Evolutionary conservation across 2,888 invertebrate species (phyloP).

Genomic region (Oscheius onirici): DNA sequence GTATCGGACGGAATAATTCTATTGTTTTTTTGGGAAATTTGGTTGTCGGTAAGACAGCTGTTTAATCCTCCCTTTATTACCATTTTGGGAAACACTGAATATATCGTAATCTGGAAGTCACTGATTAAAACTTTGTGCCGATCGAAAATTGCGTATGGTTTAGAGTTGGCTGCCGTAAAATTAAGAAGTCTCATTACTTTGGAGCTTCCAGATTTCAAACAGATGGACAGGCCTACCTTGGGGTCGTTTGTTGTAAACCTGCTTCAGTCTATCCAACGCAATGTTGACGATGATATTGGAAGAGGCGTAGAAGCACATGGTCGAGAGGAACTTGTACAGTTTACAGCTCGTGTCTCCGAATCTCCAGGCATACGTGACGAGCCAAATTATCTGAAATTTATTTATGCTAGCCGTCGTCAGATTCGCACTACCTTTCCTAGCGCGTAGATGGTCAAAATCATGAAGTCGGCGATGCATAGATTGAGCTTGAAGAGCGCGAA

Average conservation of each 20-base stretch:
- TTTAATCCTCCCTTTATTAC: too few species aligned
- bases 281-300: conserved; percentile 66
- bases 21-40: too few species aligned
- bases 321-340: conserved; percentile 60
- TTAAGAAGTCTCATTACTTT: not conserved
- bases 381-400: conserved; percentile 57
- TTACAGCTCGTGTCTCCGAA: conserved; percentile 55
- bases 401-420: too few species aligned
- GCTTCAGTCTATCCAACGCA: conserved; percentile 61
- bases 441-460: conserved; percentile 61
- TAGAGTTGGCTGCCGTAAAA: too few species aligned
- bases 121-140: too few species aligned
- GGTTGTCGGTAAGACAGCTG: too few species aligned
- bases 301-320: conserved; percentile 63
- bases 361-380: conserved; percentile 58
- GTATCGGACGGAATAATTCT: too few species aligned
- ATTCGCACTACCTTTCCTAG: conserved; percentile 51
- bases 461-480: conserved; percentile 62
- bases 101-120: too few species aligned
- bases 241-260: conserved; percentile 62
- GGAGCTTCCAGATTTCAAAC: not conserved
- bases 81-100: too few species aligned
- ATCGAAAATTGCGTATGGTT: too few species aligned
- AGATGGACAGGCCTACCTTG: conserved; percentile 44
- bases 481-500: conserved; percentile 64